Conservation (phyloP, 2,888 invertebrate species). For the Lochmaea capreae region DNA sequence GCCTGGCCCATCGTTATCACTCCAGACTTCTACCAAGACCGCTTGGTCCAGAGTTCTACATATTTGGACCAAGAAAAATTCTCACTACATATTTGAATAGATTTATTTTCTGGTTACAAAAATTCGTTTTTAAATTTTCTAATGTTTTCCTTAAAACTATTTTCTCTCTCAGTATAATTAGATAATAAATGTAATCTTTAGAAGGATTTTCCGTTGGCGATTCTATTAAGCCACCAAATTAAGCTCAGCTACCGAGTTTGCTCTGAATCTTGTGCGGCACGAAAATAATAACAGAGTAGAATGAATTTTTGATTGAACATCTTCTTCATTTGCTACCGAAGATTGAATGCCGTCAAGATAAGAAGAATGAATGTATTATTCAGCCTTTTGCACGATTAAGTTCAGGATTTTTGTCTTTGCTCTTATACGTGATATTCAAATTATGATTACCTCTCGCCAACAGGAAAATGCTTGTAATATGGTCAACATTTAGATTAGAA, state of each 20-base stretch:
- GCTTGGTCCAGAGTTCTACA: too few species aligned
- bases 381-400: neutral
- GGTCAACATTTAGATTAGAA: neutral
- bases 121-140: too few species aligned
- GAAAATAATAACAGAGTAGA: constrained; percentile 51
- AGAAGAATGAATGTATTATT: constrained; percentile 4
- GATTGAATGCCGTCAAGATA: constrained; percentile 9
- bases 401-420: neutral
- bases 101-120: too few species aligned
- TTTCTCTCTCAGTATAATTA: neutral
- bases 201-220: constrained; percentile 5
- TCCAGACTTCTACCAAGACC: too few species aligned
- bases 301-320: constrained; percentile 52
- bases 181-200: neutral
- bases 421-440: neutral
- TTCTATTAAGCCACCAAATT: constrained; percentile 45
- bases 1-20: too few species aligned
- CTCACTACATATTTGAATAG: too few species aligned
- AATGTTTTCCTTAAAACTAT: too few species aligned
- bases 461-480: neutral
- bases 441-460: neutral
- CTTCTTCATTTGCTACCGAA: constrained; percentile 49
- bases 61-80: too few species aligned
- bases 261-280: constrained; percentile 51
- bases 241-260: constrained; percentile 55